These are phyloP conservation scores for Cacoxenus indagator DNA, from an alignment of 2,888 invertebrate species.

Conservation along the genomic window DNA sequence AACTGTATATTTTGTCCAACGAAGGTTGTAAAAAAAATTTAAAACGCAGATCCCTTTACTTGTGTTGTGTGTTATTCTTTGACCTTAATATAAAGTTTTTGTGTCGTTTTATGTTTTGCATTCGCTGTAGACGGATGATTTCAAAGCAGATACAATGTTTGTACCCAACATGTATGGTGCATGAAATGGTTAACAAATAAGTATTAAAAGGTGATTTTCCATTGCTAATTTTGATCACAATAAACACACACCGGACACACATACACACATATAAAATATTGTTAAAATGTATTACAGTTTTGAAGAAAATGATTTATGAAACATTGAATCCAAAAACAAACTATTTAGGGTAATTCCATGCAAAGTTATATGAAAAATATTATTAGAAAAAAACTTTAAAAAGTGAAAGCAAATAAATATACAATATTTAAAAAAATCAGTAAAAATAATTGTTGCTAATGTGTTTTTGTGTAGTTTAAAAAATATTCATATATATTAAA, in stretches of 20 bases:
- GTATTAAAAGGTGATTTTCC: constrained; percentile 6
- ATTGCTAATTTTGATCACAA: not conserved
- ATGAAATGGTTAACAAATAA: no score
- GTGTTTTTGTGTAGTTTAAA: constrained; percentile 56
- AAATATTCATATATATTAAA: constrained; percentile 32
- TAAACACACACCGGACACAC: not conserved
- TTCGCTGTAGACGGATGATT: no score
- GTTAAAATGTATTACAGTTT: constrained; percentile 25
- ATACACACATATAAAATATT: constrained; percentile 28
- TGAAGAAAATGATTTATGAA: constrained; percentile 21
- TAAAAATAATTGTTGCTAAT: constrained; percentile 50
- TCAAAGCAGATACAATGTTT: no score
- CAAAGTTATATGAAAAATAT: constrained; percentile 34
- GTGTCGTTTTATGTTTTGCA: no score
- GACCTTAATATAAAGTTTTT: no score
- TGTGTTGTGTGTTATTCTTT: no score
- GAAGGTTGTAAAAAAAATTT: no score
- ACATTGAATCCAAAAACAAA: constrained; percentile 28
- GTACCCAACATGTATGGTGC: no score
- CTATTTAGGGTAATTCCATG: constrained; percentile 40
- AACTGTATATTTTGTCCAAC: no score
- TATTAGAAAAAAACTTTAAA: constrained; percentile 19
- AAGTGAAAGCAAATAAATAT: constrained; percentile 13
- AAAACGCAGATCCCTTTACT: no score
- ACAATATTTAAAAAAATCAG: constrained; percentile 23